Evolutionary conservation across 2,888 invertebrate species (phyloP), one percentile per base, ranked within the genome.

Genomic region (Siphlonurus alternatus): DNA sequence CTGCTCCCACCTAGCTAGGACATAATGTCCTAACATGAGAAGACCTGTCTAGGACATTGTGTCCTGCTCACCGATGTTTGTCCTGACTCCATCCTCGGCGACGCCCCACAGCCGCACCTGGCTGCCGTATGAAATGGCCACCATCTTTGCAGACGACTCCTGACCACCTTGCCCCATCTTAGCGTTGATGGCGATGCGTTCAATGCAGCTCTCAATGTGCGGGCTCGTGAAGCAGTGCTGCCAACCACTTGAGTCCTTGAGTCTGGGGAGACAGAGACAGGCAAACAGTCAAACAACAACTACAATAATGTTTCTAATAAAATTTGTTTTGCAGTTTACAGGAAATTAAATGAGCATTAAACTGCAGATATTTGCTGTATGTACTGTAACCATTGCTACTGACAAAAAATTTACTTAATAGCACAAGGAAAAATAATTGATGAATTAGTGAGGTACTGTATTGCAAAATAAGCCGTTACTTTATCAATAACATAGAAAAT

Each of bases 161-260:
- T 82, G 83, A 5, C 79, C 78, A 20, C 72, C 71, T 24, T 64
- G 64, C 23, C 80, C 80, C 76, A 83, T 79, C 75, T 83, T 83
- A 1, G 82, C 81, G 71, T 72, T 72, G 64, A 65, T 85, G 1
- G 97, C 96, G 70, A 97, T 89, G 65, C 95, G 82, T 74, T 95
- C 94, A 70, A 98, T 93, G 15, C 86, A 83, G 2, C 86, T 84
- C 70, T 94, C 93, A 72, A 96, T 89, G 67, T 92, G 88, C 0
- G 94, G 91, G 67, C 95, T 94, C 64, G 92, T 93, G 77, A 96
- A 97, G 10, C 91, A 88, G 71, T 91, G 85, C 73, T 94, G 93
- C 97, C 97, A 98, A 3, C 97, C 97, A 69, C 90, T 91, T 0
- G 94, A 93, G 76, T 98, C 97, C 76, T 95, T 96, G 72, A 97